Conservation (phyloP, 2,888 invertebrate genomes). For the Andrena flavipes region DNA sequence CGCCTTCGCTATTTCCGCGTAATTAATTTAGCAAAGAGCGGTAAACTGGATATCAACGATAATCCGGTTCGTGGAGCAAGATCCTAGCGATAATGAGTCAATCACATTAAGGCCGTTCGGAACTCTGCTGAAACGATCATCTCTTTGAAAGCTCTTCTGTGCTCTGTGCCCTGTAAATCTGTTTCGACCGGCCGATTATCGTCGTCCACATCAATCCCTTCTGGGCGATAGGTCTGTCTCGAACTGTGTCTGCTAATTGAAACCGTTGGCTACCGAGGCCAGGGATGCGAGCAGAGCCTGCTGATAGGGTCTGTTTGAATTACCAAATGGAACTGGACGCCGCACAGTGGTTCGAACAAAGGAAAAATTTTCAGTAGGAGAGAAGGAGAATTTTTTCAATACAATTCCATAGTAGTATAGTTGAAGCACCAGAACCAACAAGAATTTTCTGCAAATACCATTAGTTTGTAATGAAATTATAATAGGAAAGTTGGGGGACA, state of each 20-base stretch:
- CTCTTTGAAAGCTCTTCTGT: constrained; percentile 36
- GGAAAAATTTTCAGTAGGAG: too few species aligned
- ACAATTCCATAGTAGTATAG: too few species aligned
- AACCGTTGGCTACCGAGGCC: not conserved
- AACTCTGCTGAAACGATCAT: constrained; percentile 35
- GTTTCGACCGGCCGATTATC: constrained; percentile 39
- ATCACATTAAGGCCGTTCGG: constrained; percentile 49
- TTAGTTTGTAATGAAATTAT: too few species aligned
- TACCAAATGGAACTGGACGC: not conserved
- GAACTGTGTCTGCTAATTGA: constrained; percentile 4
- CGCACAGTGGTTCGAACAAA: too few species aligned
- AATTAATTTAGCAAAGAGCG: constrained; percentile 58
- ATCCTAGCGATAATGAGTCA: constrained; percentile 59
- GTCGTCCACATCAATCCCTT: constrained; percentile 26
- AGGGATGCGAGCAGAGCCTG: too few species aligned
- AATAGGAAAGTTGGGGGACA: too few species aligned
- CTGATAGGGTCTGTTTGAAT: constrained; percentile 1
- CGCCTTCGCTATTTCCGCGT: constrained; percentile 25
- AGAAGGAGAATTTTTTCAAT: too few species aligned
- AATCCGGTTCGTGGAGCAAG: constrained; percentile 46
- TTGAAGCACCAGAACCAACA: too few species aligned
- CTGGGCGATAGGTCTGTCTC: constrained; percentile 14
- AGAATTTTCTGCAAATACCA: too few species aligned
- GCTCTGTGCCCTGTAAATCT: constrained; percentile 32
- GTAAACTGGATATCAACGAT: constrained; percentile 51